These are phyloP conservation scores for Ypsolopha sequella DNA, from an alignment of 2,888 invertebrate genomes.

Conservation along the genomic window DNA sequence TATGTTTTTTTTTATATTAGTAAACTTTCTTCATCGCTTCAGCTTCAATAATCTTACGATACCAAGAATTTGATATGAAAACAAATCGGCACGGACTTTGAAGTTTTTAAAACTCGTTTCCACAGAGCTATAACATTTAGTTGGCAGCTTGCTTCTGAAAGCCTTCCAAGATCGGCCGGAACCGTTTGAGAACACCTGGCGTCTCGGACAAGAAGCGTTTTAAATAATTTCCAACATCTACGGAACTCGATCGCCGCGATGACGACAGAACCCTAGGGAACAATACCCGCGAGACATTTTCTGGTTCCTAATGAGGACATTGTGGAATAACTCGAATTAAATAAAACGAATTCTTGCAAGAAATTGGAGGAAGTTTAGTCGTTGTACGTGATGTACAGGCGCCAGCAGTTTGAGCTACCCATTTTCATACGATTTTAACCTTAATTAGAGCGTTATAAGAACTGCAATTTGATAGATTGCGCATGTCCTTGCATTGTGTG, in stretches of 20 bases:
- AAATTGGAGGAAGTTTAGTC: background rate
- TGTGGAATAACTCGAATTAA: slow-evolving; percentile 43
- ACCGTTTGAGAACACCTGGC: slow-evolving; percentile 38
- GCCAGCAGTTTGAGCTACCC: too few relatives aligned
- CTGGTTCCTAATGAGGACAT: slow-evolving; percentile 64
- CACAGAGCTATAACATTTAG: background rate
- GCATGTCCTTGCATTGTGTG: too few relatives aligned
- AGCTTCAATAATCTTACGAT: background rate
- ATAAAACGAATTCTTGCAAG: slow-evolving; percentile 5
- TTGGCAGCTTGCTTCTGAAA: background rate
- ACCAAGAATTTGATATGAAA: background rate
- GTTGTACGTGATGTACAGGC: background rate
- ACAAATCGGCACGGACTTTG: background rate
- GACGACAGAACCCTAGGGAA: slow-evolving; percentile 52
- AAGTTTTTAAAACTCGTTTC: slow-evolving; percentile 1
- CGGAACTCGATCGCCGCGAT: slow-evolving; percentile 13
- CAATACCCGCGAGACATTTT: slow-evolving; percentile 54
- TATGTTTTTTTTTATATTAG: slow-evolving; percentile 11
- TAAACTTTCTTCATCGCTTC: background rate
- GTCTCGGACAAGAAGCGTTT: slow-evolving; percentile 34
- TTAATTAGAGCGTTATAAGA: too few relatives aligned
- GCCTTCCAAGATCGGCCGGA: background rate
- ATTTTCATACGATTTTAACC: too few relatives aligned
- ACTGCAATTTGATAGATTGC: too few relatives aligned
- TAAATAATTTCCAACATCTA: slow-evolving; percentile 49